Conservation (phyloP, 2,888 invertebrate species). For the Ecliptopera silaceata region DNA sequence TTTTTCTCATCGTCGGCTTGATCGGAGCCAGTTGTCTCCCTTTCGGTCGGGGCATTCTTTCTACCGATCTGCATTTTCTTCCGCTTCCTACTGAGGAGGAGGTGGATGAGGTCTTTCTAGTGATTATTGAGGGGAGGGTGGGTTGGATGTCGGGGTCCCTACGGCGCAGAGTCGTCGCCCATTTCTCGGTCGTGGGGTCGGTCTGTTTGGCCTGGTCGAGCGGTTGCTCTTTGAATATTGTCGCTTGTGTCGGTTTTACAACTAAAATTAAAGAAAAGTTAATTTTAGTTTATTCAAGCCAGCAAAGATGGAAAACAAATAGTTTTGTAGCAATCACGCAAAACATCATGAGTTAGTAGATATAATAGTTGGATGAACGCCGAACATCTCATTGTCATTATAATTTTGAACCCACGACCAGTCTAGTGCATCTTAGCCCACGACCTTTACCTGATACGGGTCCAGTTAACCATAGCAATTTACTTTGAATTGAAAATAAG, state of each 20-base stretch:
- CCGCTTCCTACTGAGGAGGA: slow-evolving; percentile 66
- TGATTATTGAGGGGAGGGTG: slow-evolving; percentile 84
- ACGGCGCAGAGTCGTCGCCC: slow-evolving; percentile 86
- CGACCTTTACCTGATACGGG: too few species aligned
- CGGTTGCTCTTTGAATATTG: slow-evolving; percentile 54
- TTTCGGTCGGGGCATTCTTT: slow-evolving; percentile 62
- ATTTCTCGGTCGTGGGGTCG: slow-evolving; percentile 83
- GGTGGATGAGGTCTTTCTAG: slow-evolving; percentile 78
- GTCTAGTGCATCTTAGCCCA: too few species aligned
- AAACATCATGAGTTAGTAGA: too few species aligned
- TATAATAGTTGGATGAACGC: too few species aligned
- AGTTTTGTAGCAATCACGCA: too few species aligned
- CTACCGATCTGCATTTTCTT: slow-evolving; percentile 73
- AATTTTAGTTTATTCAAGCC: slow-evolving; percentile 12
- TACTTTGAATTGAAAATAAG: neutral
- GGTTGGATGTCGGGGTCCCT: slow-evolving; percentile 86
- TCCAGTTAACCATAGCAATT: too few species aligned
- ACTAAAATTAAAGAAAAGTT: slow-evolving; percentile 55
- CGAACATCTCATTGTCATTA: too few species aligned
- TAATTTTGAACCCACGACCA: too few species aligned
- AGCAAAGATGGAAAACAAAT: too few species aligned
- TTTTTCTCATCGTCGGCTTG: slow-evolving; percentile 61
- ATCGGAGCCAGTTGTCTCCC: slow-evolving; percentile 62
- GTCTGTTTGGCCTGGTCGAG: slow-evolving; percentile 60
- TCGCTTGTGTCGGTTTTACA: slow-evolving; percentile 66